Base-by-base conservation (phyloP, 2,888 invertebrate genomes). In the Globia sparganii region DNA sequence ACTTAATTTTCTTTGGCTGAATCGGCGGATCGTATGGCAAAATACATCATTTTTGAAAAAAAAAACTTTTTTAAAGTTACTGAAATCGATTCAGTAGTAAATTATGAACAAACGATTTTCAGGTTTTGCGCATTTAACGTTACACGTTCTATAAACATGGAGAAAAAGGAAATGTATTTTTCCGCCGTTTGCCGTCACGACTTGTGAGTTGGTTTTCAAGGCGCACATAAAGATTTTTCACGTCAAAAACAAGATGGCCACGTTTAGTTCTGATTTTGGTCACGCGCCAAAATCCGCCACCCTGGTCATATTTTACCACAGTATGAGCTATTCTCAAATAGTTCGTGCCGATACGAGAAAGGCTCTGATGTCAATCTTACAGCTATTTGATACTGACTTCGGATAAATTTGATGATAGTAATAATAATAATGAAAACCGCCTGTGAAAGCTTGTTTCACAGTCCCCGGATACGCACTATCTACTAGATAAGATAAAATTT, bases 351-450 rank as follows among this genome's bases (percentile, higher is more conserved):
- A 13, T 2, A 37, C 6, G 6, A n/a, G 0, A 58, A 3, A 4
- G 28, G 1, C 15, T 21, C 37, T 78, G 49, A 0, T 59, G 43
- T 80, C 25, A 66, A 72, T 80, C 31, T 61, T n/a, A 53, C 1
- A 59, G 21, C 4, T 31, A 53, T 79, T 49, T 18, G 6, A 58
- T n/a, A 46, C 43, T 37, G 80, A 72, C 28, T 80, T 61, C 18
- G 28, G 31, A 72, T 53, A 80, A 59, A 46, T 37, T 58, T 66
- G 58, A 74, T 40, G 9, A 62, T 70, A 21, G 8, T 49, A 49
- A 58, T 72, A 74, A 59, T 34, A 62, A 69, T 56, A 56, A 43
- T 25, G 18, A 69, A 61, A 53, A 37, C 78, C 77, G 77, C 77
- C 77, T 77, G 34, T 21, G 28, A 40, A 25, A 2, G 13, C 28